Conservation (phyloP, 2,888 invertebrate species). For the Andrena flavipes region DNA sequence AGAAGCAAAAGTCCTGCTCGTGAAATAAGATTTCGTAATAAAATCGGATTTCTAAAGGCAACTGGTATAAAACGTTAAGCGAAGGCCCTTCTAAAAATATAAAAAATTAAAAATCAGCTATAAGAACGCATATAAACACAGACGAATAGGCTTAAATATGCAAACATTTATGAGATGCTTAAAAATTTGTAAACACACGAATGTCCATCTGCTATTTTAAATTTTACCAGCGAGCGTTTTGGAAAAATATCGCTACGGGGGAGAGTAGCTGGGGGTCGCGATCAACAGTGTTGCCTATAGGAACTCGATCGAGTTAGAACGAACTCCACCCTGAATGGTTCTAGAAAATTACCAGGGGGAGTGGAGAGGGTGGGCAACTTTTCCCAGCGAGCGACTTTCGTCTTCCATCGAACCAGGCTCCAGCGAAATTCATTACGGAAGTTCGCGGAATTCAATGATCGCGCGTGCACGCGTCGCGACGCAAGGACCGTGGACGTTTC, state of each 20-base stretch:
- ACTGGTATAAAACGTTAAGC: no score
- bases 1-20: no score
- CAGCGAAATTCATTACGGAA: conserved; percentile 50
- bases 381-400: conserved; percentile 36
- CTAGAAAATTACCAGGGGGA: conserved; percentile 46
- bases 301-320: conserved; percentile 39
- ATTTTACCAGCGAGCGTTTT: not conserved
- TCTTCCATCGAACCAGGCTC: conserved; percentile 15
- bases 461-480: not conserved
- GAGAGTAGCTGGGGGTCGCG: no score
- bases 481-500: not conserved
- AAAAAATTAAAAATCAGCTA: no score
- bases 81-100: no score
- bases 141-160: no score
- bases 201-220: no score
- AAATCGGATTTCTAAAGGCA: no score
- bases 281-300: not conserved
- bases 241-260: not conserved
- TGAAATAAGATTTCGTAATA: no score
- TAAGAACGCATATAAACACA: no score
- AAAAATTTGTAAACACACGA: no score
- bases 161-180: no score
- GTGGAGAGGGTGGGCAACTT: conserved; percentile 29
- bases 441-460: conserved; percentile 32
- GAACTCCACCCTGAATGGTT: conserved; percentile 46